phyloP scores from a whole-genome alignment of 2,113 vertebrate genomes.

The Scomber colias region DNA sequence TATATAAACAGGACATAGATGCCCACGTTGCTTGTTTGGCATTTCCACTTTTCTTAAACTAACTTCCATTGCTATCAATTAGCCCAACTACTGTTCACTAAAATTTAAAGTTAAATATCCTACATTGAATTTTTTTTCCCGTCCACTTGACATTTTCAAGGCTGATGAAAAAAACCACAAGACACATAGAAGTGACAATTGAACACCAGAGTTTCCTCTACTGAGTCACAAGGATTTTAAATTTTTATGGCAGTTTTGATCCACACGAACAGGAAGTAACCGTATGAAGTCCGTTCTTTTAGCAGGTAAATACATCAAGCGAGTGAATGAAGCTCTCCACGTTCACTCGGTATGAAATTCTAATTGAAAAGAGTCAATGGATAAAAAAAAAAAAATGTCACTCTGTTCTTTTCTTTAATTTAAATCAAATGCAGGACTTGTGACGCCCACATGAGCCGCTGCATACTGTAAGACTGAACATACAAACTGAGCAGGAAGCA shows the following conservation, averaged over 20 bases:
- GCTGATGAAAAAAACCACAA: not conserved
- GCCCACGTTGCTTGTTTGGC: no score
- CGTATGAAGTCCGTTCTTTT: not conserved
- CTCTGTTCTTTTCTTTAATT: slow-evolving; percentile 29
- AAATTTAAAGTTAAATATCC: no score
- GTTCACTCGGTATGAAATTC: not conserved
- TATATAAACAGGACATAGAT: not conserved
- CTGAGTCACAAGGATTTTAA: not conserved
- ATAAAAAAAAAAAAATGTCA: not conserved
- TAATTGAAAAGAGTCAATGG: not conserved
- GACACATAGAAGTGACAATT: not conserved
- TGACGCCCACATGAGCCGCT: slow-evolving; percentile 12
- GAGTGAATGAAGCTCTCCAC: not conserved
- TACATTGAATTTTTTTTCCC: not conserved
- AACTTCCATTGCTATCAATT: no score
- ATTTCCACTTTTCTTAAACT: not conserved
- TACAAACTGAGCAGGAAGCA: slow-evolving; percentile 5
- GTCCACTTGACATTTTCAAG: not conserved
- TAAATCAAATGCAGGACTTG: slow-evolving; percentile 21
- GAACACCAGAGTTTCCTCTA: not conserved
- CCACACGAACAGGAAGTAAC: not conserved
- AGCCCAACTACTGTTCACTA: no score
- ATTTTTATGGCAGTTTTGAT: not conserved
- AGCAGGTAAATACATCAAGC: not conserved
- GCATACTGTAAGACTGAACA: slow-evolving; percentile 11